Conservation (phyloP, 2,888 invertebrate species). For the Cerastoderma edule region DNA sequence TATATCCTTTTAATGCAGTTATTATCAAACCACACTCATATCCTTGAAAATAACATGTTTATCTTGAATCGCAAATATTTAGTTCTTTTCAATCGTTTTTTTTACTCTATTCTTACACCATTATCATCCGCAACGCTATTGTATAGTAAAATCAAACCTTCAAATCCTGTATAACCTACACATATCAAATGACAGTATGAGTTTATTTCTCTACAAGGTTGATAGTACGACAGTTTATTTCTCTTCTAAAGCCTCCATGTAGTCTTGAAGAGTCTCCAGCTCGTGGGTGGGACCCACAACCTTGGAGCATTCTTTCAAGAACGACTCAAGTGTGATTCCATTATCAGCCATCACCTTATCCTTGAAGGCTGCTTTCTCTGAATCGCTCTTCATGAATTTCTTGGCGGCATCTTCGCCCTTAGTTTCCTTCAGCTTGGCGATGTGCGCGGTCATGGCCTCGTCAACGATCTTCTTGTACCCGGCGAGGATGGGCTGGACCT, state of each 20-base stretch:
- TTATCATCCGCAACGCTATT: too few species aligned
- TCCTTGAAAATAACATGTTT: too few species aligned
- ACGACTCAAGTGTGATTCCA: neutral
- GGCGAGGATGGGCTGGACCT: constrained; percentile 4
- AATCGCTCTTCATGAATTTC: constrained; percentile 4
- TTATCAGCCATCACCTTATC: neutral
- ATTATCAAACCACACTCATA: too few species aligned
- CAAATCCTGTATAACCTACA: too few species aligned
- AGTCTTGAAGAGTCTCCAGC: constrained; percentile 6
- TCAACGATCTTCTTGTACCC: constrained; percentile 12
- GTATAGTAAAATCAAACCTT: too few species aligned
- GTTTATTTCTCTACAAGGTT: too few species aligned
- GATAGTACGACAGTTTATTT: neutral
- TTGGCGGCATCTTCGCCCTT: constrained; percentile 10
- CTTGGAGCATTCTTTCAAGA: neutral
- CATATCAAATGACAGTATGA: too few species aligned
- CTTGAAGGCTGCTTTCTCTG: neutral
- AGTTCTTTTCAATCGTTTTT: too few species aligned
- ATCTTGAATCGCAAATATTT: too few species aligned
- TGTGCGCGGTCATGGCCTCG: neutral
- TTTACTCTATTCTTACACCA: too few species aligned
- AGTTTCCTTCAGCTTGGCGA: neutral
- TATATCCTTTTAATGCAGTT: too few species aligned
- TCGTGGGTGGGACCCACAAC: constrained; percentile 6
- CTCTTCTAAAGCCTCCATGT: constrained; percentile 8